These are phyloP conservation scores for Micrasema minimum DNA, from an alignment of 1,140 invertebrate genomes.

Conservation along the genomic window DNA sequence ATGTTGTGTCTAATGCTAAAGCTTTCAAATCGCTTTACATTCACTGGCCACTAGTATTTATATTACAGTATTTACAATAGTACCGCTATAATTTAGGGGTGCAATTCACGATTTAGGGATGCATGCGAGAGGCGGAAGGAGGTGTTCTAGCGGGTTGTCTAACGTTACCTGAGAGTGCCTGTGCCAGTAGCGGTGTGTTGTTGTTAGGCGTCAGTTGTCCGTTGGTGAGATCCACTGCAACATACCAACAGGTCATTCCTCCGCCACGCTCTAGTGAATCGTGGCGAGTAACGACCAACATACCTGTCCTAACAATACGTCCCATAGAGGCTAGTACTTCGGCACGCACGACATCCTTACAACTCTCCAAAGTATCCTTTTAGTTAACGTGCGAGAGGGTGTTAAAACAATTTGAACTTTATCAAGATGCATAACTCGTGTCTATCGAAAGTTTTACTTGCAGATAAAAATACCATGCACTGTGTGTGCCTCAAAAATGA, in stretches of 20 bases:
- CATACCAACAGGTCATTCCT: constrained; percentile 63
- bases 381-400: constrained; percentile 27
- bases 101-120: constrained; percentile 42
- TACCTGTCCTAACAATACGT: constrained; percentile 36
- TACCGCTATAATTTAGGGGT: constrained; percentile 22
- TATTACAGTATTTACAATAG: constrained; percentile 9
- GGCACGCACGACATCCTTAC: neutral
- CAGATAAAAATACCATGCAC: constrained; percentile 20
- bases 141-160: constrained; percentile 43
- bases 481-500: constrained; percentile 12
- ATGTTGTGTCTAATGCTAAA: constrained; percentile 14
- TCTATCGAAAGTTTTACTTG: constrained; percentile 5
- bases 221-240: constrained; percentile 94
- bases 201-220: constrained; percentile 94
- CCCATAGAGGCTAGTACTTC: neutral
- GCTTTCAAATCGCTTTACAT: neutral
- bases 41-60: constrained; percentile 15
- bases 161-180: constrained; percentile 89
- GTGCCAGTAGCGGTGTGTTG: constrained; percentile 92
- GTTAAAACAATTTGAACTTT: constrained; percentile 14
- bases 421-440: constrained; percentile 6
- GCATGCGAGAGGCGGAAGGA: constrained; percentile 46
- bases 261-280: constrained; percentile 10
- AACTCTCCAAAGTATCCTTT: neutral
- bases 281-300: constrained; percentile 33